Percentiles rank a stretch among this genome's conserved stretches.
phyloP scores from a whole-genome alignment of 2,888 invertebrate species.

The Sussaba pulchella region DNA sequence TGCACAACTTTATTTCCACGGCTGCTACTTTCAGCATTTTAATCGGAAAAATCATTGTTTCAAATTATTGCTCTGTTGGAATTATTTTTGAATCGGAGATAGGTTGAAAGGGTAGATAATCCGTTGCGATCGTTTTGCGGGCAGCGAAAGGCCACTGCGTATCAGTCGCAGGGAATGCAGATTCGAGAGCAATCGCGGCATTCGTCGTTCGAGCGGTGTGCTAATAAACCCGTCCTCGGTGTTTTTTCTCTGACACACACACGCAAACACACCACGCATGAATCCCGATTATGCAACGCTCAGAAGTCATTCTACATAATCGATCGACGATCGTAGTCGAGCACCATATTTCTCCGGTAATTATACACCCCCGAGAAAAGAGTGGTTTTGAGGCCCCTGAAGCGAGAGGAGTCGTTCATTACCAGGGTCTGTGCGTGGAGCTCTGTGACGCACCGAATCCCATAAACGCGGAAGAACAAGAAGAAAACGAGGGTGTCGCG shows the following conservation, averaged over 20 bases:
- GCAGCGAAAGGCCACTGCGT: conserved; percentile 8
- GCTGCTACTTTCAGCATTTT: background rate
- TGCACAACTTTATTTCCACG: background rate
- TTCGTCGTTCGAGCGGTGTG: conserved; percentile 33
- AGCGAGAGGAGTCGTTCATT: background rate
- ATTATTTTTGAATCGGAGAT: conserved; percentile 6
- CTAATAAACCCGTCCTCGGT: conserved; percentile 28
- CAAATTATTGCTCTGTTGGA: conserved; percentile 9
- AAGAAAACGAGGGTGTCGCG: conserved; percentile 20
- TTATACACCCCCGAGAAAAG: conserved; percentile 70
- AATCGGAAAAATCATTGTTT: conserved; percentile 9
- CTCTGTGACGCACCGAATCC: background rate
- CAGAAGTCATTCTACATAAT: conserved; percentile 61
- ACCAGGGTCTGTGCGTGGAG: background rate
- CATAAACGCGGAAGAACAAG: background rate
- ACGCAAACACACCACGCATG: background rate
- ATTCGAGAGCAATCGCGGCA: conserved; percentile 27
- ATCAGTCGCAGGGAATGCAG: background rate
- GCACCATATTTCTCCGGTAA: conserved; percentile 76
- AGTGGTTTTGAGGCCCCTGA: background rate
- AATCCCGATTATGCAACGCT: conserved; percentile 60
- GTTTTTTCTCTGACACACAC: conserved; percentile 9
- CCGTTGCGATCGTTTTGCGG: background rate
- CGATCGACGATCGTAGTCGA: conserved; percentile 70
- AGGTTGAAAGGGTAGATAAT: background rate